Evolutionary conservation across 2,888 invertebrate species (phyloP), one percentile per base, ranked within the genome.

Genomic region (Osedax fenrisi): DNA sequence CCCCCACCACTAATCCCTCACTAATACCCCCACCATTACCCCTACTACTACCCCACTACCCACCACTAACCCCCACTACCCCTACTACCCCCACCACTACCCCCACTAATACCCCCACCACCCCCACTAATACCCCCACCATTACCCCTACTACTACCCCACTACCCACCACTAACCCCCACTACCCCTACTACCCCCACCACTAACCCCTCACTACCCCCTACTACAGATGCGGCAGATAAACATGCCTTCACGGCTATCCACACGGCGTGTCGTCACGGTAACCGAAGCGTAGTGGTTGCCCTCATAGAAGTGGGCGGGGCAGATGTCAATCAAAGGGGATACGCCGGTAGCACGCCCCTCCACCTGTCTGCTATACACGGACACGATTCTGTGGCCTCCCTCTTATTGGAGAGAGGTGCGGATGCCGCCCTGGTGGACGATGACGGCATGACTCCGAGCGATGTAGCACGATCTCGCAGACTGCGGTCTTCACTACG

Each of bases 181-280:
- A n/a, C n/a, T n/a, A n/a, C n/a, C n/a, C n/a, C n/a, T n/a, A n/a
- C n/a, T n/a, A n/a, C n/a, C n/a, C n/a, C n/a, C n/a, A n/a, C n/a
- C n/a, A n/a, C n/a, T n/a, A n/a, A n/a, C n/a, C n/a, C n/a, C n/a
- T n/a, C n/a, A n/a, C n/a, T n/a, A n/a, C n/a, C n/a, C n/a, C n/a
- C n/a, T n/a, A n/a, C n/a, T n/a, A n/a, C 79, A 83, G 84, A 83
- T 72, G 76, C 77, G 3, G 80, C 80, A 66, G 84, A 84, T 76
- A 80, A 80, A 73, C 80, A 81, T 3, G 79, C 80, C 74, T 83
- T 81, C 78, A 81, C 81, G 2, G 82, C 84, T 3, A 80, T 84
- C 25, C 84, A 84, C 78, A 81, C 81, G 78, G 84, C 84, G 2
- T 82, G 82, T 0, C 81, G 82, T 77, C 80, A 80, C 26, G 83